These are phyloP conservation scores for Papio anubis DNA, from an alignment of 2,113 vertebrate genomes.

Conservation along the genomic window DNA sequence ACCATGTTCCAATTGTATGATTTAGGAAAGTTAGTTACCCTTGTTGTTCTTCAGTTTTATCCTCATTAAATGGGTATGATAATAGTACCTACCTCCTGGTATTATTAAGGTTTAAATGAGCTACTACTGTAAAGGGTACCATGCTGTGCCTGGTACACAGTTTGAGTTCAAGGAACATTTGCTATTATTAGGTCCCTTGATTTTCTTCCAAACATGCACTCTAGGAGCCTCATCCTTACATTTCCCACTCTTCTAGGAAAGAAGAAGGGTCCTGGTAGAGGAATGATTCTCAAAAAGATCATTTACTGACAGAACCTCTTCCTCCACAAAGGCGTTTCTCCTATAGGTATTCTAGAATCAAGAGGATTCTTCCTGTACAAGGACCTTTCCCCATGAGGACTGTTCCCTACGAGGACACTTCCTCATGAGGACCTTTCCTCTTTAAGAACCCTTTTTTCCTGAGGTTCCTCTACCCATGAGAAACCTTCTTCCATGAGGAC, in stretches of 20 bases:
- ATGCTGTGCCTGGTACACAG: not conserved
- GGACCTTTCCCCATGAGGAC: not conserved
- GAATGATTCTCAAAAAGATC: too few species aligned
- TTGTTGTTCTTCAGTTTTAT: not conserved
- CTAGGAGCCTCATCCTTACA: not conserved
- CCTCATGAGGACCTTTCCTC: not conserved
- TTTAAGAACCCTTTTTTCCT: not conserved
- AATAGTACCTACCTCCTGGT: not conserved
- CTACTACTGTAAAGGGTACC: not conserved
- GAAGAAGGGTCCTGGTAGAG: not conserved
- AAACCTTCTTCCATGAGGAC: not conserved
- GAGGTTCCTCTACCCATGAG: not conserved
- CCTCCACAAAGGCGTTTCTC: not conserved
- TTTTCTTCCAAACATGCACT: not conserved
- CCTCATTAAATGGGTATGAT: not conserved
- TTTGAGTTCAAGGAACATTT: not conserved
- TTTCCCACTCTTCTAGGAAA: not conserved
- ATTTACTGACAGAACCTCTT: not conserved
- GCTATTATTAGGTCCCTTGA: not conserved
- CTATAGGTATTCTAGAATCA: not conserved
- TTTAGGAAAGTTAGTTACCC: not conserved
- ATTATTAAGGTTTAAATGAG: not conserved
- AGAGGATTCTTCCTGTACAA: not conserved
- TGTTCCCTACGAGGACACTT: not conserved
- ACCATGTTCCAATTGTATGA: not conserved